Base-by-base conservation (phyloP, 2,797 vertebrate genomes). In the Acrocephalus scirpaceus region DNA sequence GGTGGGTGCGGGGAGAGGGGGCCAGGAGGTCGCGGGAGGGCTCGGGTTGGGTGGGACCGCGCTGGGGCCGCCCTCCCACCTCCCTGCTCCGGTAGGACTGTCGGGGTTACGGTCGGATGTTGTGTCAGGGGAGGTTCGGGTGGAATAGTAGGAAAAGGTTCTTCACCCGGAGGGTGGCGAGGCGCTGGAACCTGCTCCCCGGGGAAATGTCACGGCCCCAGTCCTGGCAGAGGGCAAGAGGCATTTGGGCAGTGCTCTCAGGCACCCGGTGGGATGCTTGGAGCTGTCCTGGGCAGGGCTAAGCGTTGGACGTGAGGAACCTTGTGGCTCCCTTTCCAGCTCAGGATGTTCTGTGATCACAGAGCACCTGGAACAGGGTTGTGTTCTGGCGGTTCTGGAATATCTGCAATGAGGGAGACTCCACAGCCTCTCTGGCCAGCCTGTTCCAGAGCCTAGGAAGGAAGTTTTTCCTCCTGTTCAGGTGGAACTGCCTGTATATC, bases 1-100 rank as follows among this genome's bases (percentile, higher is more conserved):
- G 97, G 99, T 99, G 97, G 84, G 96, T 18, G 38, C 38, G 38
- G 38, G 38, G 38, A 38, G 38, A 6, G 20, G 25, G 19, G 17
- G 1, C 2, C 40, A n/a, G 10, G 29, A 4, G 48, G 10, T 12
- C 50, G 4, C 42, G 1, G n/a, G 17, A 25, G 23, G 25, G 30
- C 9, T 14, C 17, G 0, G 57, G 1, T 0, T 7, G 51, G 75
- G 14, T 38, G 23, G 23, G 9, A 11, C 10, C 12, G 1, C 58
- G 10, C 48, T 22, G 65, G 48, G 11, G 9, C 40, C 7, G 9
- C 16, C 36, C 11, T 22, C 9, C 27, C 44, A 3, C 2, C 50
- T 11, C 12, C 27, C n/a, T 25, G 60, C 38, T 16, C 51, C 29
- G 2, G 15, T 22, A 6, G 18, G 12, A 3, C 38, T 11, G 2